Evolutionary conservation across 2,113 vertebrate species (phyloP).

Genomic region (Phodopus roborovskii): DNA sequence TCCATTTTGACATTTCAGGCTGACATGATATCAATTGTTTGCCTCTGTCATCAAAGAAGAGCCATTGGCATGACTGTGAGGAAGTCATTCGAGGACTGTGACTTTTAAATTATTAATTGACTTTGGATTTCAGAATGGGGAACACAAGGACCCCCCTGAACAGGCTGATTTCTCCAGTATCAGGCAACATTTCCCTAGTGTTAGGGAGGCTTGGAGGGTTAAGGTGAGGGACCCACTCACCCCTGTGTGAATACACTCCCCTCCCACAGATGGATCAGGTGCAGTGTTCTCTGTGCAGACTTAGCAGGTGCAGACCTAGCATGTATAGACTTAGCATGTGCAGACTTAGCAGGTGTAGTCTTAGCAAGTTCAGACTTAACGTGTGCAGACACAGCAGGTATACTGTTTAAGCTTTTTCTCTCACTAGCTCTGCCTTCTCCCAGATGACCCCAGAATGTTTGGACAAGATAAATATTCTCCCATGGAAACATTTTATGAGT

Average conservation of each 20-base stretch:
- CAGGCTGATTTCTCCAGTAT: neutral
- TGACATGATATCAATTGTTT: neutral
- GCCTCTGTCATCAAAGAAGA: neutral
- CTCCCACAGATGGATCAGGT: neutral
- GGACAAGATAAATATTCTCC: neutral
- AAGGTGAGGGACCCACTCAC: accelerated
- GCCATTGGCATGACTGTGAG: neutral
- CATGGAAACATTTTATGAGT: neutral
- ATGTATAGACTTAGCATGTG: no score
- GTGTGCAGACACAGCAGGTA: accelerated
- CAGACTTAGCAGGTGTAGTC: no score
- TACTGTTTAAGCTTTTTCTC: neutral
- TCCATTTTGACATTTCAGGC: neutral
- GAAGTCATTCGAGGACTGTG: neutral
- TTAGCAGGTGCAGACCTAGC: no score
- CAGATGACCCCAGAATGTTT: neutral
- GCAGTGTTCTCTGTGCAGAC: neutral
- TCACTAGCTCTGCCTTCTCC: neutral
- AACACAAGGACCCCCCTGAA: neutral
- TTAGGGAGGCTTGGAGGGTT: neutral
- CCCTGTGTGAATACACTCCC: no score
- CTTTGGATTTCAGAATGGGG: neutral
- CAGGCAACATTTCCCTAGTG: neutral
- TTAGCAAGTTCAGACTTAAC: no score
- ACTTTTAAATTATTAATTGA: neutral